phyloP scores from a whole-genome alignment of 2,113 vertebrate species.

The Delphinapterus leucas region DNA sequence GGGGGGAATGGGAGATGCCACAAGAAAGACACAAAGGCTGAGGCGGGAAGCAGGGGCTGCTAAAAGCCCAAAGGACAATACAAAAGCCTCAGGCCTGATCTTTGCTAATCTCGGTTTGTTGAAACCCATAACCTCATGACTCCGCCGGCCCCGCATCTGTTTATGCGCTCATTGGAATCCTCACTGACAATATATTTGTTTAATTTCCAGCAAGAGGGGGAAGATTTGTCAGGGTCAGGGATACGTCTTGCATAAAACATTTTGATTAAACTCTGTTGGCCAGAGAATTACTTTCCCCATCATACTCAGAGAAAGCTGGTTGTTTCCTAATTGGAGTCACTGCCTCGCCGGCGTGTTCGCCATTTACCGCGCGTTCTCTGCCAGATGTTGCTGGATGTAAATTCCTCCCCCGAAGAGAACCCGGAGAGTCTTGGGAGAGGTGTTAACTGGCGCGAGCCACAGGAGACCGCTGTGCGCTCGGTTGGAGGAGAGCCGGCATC shows the following conservation, averaged over 20 bases:
- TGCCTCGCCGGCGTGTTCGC: not conserved
- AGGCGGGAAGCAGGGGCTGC: not conserved
- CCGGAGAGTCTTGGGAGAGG: conserved; percentile 32
- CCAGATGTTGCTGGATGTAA: conserved; percentile 47
- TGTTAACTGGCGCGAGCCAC: rapidly evolving
- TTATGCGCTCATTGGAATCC: conserved; percentile 24
- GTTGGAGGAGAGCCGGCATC: not conserved
- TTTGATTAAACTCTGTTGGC: conserved; percentile 72
- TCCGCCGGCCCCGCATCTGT: conserved; percentile 9
- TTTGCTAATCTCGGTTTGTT: rapidly evolving
- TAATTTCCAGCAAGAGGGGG: conserved; percentile 73
- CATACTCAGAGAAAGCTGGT: not conserved
- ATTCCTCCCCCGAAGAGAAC: not conserved
- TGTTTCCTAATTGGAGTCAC: conserved; percentile 44
- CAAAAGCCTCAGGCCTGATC: rapidly evolving
- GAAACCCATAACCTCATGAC: not conserved
- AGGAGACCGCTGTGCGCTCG: rapidly evolving
- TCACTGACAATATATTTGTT: conserved; percentile 64
- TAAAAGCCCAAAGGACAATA: not conserved
- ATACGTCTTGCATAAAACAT: conserved; percentile 75
- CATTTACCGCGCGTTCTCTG: not conserved
- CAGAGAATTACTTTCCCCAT: conserved; percentile 40
- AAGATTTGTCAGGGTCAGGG: conserved; percentile 67
- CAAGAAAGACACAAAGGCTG: not conserved
- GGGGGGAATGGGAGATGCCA: not conserved